A percentile compares a stretch with the other conserved stretches of the same genome.
Conservation (phyloP, 2,888 invertebrate species). For the Aplocera efformata region DNA sequence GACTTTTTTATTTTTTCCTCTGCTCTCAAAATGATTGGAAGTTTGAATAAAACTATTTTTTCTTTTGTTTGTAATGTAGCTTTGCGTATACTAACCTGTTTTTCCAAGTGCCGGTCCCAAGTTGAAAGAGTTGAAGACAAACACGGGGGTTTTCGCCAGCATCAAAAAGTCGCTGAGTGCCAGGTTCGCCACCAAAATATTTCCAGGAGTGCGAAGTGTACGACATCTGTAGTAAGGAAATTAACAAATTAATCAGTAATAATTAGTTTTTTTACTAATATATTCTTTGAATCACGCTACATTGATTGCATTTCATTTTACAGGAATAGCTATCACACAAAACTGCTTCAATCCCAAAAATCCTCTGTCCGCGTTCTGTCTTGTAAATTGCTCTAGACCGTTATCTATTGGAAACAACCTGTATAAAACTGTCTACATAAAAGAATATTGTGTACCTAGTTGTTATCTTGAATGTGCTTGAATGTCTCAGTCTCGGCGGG, state of each 20-base stretch:
- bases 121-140: constrained; percentile 86
- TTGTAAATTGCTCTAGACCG: too few species aligned
- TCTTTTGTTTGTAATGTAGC: constrained; percentile 1
- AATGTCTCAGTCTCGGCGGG: too few species aligned
- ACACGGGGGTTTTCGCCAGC: constrained; percentile 86
- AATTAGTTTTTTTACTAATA: too few species aligned
- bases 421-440: constrained; percentile 4
- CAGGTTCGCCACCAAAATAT: constrained; percentile 87
- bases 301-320: too few species aligned
- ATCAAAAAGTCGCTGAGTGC: constrained; percentile 88
- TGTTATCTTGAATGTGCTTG: too few species aligned
- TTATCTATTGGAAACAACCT: constrained; percentile 5
- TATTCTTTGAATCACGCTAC: too few species aligned
- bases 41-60: too few species aligned
- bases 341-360: too few species aligned
- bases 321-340: too few species aligned
- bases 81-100: constrained; percentile 73
- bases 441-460: constrained; percentile 2
- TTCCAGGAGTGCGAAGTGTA: constrained; percentile 86
- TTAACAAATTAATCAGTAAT: background rate
- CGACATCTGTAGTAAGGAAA: constrained; percentile 80
- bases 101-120: constrained; percentile 87
- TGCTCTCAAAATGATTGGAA: too few species aligned
- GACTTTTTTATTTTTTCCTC: constrained; percentile 3
- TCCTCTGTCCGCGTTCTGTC: too few species aligned